A percentile compares a stretch with the other conserved stretches of the same genome.
phyloP scores from a whole-genome alignment of 2,113 vertebrate species.

The Elachura formosa region DNA sequence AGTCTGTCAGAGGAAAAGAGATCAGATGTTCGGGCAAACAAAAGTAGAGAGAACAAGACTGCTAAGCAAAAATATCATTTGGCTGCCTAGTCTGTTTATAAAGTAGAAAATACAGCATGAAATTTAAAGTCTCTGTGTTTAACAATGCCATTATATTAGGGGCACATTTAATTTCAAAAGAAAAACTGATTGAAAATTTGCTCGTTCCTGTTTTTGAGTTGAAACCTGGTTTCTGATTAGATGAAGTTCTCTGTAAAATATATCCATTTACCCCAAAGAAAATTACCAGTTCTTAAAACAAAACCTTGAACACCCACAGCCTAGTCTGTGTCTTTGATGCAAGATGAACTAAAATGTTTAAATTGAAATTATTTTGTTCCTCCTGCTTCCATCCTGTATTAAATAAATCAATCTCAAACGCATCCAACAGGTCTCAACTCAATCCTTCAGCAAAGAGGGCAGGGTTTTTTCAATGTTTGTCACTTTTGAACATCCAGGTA shows the following conservation, averaged over 20 bases:
- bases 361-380: not conserved
- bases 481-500: not conserved
- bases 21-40: not conserved
- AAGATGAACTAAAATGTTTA: not conserved
- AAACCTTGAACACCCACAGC: not conserved
- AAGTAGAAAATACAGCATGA: slow-evolving; percentile 9
- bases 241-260: not conserved
- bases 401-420: not conserved
- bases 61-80: not conserved
- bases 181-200: not conserved
- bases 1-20: not conserved
- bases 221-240: not conserved
- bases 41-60: not conserved
- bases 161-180: not conserved
- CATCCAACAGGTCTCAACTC: not conserved
- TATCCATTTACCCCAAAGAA: not conserved
- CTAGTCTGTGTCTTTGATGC: not conserved
- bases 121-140: slow-evolving; percentile 18
- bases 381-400: not conserved
- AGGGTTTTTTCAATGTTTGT: not conserved
- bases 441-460: not conserved
- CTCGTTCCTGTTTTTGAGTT: not conserved
- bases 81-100: not conserved
- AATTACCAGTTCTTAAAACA: not conserved
- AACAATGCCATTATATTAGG: slow-evolving; percentile 33